Evolutionary conservation across 2,888 invertebrate genomes (phyloP).

Genomic region (Habrosyne pyritoides): DNA sequence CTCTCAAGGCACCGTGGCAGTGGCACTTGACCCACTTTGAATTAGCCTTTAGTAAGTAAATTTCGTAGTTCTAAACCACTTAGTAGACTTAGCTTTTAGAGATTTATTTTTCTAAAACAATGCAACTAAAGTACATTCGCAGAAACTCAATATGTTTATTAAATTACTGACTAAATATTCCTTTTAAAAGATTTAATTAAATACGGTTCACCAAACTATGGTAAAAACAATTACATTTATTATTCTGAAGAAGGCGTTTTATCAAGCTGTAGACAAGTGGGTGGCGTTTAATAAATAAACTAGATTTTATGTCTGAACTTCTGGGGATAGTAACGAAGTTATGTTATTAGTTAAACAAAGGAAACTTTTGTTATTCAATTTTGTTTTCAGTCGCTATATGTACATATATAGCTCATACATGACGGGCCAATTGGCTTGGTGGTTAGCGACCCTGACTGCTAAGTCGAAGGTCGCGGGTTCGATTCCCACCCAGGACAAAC

Average conservation of each 20-base stretch:
- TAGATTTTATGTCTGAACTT: neutral
- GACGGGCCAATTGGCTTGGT: too few species aligned
- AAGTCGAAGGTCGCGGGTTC: too few species aligned
- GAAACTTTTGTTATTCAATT: neutral
- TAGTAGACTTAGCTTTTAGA: neutral
- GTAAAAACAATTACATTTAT: neutral
- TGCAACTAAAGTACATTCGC: too few species aligned
- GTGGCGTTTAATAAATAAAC: neutral
- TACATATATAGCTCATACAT: too few species aligned
- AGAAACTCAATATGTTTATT: too few species aligned
- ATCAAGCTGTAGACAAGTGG: neutral
- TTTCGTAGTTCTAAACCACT: neutral
- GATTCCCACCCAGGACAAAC: too few species aligned
- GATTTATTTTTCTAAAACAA: too few species aligned
- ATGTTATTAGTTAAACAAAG: neutral
- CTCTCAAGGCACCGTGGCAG: neutral
- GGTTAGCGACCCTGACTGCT: too few species aligned
- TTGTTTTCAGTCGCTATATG: neutral
- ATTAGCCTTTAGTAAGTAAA: neutral
- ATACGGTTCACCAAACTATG: neutral
- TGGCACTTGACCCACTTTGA: conserved; percentile 1
- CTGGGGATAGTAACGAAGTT: neutral
- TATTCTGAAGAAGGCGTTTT: neutral
- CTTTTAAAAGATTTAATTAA: neutral
- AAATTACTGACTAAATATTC: too few species aligned